Percentiles rank a stretch among this genome's conserved stretches.
phyloP scores from a whole-genome alignment of 1,140 invertebrate genomes.

The Frieseomelitta varia region DNA sequence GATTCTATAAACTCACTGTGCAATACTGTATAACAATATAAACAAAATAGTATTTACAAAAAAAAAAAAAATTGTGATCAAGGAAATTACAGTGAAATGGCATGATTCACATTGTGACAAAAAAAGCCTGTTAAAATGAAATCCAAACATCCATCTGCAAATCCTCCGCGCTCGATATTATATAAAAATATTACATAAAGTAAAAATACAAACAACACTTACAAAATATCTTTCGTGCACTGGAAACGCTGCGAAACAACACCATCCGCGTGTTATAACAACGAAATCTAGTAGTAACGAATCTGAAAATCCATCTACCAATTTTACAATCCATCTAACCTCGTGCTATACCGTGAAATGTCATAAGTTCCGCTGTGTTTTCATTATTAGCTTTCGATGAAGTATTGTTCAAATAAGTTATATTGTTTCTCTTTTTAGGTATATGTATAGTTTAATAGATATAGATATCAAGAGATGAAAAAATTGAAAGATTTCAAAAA shows the following conservation, averaged over 20 bases:
- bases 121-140: not conserved
- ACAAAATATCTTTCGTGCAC: not conserved
- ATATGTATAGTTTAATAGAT: not conserved
- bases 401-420: not conserved
- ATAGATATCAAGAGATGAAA: too few relatives aligned
- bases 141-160: not conserved
- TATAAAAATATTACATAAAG: not conserved
- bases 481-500: too few relatives aligned
- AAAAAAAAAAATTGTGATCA: not conserved
- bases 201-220: not conserved
- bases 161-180: not conserved
- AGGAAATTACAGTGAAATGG: not conserved
- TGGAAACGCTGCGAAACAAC: not conserved
- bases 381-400: not conserved
- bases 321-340: not conserved
- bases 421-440: not conserved
- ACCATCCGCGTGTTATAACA: not conserved
- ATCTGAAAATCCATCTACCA: not conserved
- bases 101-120: not conserved
- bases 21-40: not conserved
- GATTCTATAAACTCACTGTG: not conserved
- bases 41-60: not conserved
- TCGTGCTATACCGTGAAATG: not conserved
- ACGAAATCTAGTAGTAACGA: not conserved
- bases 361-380: not conserved